Conservation (phyloP, 2,888 invertebrate species). For the Drosophila mercatorum region DNA sequence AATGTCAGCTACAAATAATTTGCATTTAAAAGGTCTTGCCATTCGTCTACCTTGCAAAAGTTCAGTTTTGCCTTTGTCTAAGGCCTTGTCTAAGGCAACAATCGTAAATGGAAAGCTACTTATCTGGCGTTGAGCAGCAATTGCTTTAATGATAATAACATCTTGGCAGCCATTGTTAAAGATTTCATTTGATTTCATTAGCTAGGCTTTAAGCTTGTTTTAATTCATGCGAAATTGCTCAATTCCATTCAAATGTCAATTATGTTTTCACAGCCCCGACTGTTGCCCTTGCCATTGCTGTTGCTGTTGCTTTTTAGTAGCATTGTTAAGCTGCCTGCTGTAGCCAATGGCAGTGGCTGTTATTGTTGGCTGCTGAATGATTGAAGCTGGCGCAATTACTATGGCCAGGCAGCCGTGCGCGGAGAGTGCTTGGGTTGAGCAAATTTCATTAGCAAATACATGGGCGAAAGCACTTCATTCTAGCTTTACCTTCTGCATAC, state of each 20-base stretch:
- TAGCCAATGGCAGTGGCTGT: not conserved
- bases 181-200: slow-evolving; percentile 21
- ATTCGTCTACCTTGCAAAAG: not conserved
- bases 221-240: slow-evolving; percentile 1
- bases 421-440: not conserved
- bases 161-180: not conserved
- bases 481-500: slow-evolving; percentile 20
- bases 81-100: not conserved
- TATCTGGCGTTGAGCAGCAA: not conserved
- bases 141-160: not conserved
- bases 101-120: slow-evolving; percentile 2
- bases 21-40: not conserved
- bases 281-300: not conserved
- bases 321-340: not conserved
- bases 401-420: slow-evolving; percentile 9
- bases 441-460: slow-evolving; percentile 49
- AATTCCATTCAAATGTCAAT: slow-evolving; percentile 29
- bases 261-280: slow-evolving; percentile 1
- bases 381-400: slow-evolving; percentile 46
- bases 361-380: slow-evolving; percentile 29
- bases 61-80: not conserved
- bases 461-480: slow-evolving; percentile 46
- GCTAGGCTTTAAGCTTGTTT: not conserved
- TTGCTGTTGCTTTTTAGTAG: not conserved
- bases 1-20: not conserved